Evolutionary conservation across 2,888 invertebrate species (phyloP).

Genomic region (Acholoe squamosa): DNA sequence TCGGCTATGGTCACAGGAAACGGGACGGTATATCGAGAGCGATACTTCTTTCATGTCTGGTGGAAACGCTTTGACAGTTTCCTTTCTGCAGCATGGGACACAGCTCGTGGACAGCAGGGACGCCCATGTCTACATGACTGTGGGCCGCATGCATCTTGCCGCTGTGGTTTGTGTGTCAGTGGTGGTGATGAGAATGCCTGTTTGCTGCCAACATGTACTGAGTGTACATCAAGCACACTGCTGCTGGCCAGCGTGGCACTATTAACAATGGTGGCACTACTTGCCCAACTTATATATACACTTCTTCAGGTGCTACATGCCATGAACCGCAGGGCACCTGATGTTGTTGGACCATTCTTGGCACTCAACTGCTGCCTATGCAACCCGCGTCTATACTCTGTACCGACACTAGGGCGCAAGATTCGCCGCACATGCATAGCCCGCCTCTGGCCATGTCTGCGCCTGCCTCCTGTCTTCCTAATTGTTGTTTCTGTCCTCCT

Average conservation of each 20-base stretch:
- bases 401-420: not conserved
- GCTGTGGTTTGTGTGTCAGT: constrained; percentile 78
- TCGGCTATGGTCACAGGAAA: constrained; percentile 71
- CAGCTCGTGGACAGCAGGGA: constrained; percentile 72
- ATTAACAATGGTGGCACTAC: constrained; percentile 64
- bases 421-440: constrained; percentile 51
- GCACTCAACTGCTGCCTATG: constrained; percentile 76
- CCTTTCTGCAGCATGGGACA: constrained; percentile 70
- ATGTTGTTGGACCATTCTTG: constrained; percentile 72
- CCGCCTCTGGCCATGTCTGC: constrained; percentile 70
- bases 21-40: constrained; percentile 73
- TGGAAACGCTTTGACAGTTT: constrained; percentile 72
- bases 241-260: not conserved
- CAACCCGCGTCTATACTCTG: constrained; percentile 73
- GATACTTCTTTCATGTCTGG: constrained; percentile 71
- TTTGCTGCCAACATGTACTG: constrained; percentile 74
- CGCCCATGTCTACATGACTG: constrained; percentile 79
- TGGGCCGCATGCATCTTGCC: constrained; percentile 79
- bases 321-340: constrained; percentile 71
- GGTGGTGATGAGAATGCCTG: constrained; percentile 74
- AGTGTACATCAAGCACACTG: constrained; percentile 72
- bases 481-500: constrained; percentile 70
- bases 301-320: constrained; percentile 73
- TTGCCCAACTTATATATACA: constrained; percentile 73
- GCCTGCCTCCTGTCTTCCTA: constrained; percentile 74